Evolutionary conservation across 2,797 vertebrate genomes (phyloP), one percentile per base, ranked within the genome.

Genomic region (Manis pentadactyla): DNA sequence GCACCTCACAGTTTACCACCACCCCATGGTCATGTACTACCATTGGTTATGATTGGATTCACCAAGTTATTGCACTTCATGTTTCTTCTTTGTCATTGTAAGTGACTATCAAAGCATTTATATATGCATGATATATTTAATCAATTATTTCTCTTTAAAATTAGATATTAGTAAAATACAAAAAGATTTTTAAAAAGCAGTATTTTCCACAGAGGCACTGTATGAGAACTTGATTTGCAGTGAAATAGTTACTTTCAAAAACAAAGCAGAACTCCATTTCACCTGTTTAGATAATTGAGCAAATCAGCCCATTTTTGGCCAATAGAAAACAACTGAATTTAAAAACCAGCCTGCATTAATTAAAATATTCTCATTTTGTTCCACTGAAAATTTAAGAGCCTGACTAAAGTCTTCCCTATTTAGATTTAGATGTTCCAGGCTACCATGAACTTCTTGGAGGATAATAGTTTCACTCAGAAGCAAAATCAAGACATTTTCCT

Each of bases 281-380:
- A 71, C 86, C 27, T 83, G 11, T 85, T 91, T 71, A 85, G 75
- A 18, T 95, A 59, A 34, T 87, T 31, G 64, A 93, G 7, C n/a
- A 85, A 90, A 86, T 84, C 29, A 39, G 55, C 15, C 82, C 27
- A 19, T 55, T 83, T 83, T 34, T 27, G 37, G 7, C 3, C 14
- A 49, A 25, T 53, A 34, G 39, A 78, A 96, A 94, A 77, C 10
- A 74, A 69, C 27, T 46, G 13, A 31, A 29, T 71, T 86, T 42
- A 25, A 42, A n/a, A 46, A 31, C 73, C 1, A 61, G 2, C 3
- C 11, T 61, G 0, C 2, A 15, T 42, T 88, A n/a, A 63, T 71
- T 78, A 96, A 55, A 92, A 74, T 34, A 34, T 1, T 61, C 12
- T 77, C 25, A 55, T 74, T 92, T 87, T 89, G 29, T 55, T n/a